These are phyloP conservation scores for Aporophyla nigra DNA, from an alignment of 2,888 invertebrate species.

Conservation along the genomic window DNA sequence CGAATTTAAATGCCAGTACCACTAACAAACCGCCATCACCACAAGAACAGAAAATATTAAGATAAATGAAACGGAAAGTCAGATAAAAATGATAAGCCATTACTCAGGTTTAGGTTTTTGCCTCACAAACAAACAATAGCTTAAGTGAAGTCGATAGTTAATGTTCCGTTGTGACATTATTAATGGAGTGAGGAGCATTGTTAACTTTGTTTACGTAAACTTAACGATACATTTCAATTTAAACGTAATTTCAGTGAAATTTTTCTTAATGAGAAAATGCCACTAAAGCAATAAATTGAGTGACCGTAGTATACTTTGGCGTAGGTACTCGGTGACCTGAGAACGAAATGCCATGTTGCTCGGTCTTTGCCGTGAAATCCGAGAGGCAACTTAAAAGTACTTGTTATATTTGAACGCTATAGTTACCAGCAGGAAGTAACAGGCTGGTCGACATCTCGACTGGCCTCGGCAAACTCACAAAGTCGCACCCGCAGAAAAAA, in stretches of 20 bases:
- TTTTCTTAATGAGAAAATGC: slow-evolving; percentile 2
- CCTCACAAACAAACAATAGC: slow-evolving; percentile 63
- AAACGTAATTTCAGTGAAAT: slow-evolving; percentile 2
- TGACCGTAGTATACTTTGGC: background rate
- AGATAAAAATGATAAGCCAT: slow-evolving; percentile 53
- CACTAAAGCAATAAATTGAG: slow-evolving; percentile 5
- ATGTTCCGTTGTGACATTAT: slow-evolving; percentile 63
- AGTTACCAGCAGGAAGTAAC: slow-evolving; percentile 75
- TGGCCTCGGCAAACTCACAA: slow-evolving; percentile 70
- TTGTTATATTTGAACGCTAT: slow-evolving; percentile 47
- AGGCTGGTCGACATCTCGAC: slow-evolving; percentile 69
- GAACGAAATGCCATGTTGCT: slow-evolving; percentile 30
- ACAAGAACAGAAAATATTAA: slow-evolving; percentile 4
- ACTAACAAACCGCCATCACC: background rate
- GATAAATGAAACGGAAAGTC: slow-evolving; percentile 47
- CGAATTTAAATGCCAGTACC: slow-evolving; percentile 1
- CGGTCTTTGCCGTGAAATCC: slow-evolving; percentile 46
- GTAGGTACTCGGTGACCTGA: slow-evolving; percentile 40
- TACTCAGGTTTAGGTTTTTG: slow-evolving; percentile 45
- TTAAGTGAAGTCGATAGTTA: slow-evolving; percentile 68
- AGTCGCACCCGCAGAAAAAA: slow-evolving; percentile 74
- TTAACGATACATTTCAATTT: slow-evolving; percentile 10
- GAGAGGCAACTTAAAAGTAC: slow-evolving; percentile 37
- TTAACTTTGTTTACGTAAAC: slow-evolving; percentile 56
- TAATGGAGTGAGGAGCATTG: slow-evolving; percentile 60